Conservation (phyloP, 2,888 invertebrate species). For the Hyposoter dolosus region DNA sequence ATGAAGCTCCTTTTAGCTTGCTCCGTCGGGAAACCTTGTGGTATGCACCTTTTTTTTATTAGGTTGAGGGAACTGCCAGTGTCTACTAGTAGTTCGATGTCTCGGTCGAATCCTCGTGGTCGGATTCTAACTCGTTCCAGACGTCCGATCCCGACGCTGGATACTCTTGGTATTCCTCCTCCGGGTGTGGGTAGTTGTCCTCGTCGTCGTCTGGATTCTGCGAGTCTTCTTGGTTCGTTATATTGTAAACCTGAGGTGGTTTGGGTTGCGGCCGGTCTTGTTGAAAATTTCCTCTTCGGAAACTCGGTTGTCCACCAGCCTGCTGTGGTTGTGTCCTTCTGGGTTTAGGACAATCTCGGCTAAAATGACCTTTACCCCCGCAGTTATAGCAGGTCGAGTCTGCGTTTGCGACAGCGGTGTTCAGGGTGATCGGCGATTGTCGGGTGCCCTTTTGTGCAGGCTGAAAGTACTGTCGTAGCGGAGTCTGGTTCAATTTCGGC, state of each 20-base stretch:
- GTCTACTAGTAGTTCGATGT: no score
- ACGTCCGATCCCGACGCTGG: conserved; percentile 29
- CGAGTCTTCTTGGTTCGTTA: neutral
- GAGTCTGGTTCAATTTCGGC: neutral
- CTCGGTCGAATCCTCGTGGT: conserved; percentile 33
- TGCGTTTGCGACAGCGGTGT: conserved; percentile 13
- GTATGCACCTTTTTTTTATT: no score
- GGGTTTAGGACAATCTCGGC: conserved; percentile 8
- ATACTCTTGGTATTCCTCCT: conserved; percentile 27
- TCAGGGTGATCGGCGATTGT: conserved; percentile 15
- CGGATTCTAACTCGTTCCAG: conserved; percentile 27
- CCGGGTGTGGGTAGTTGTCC: neutral
- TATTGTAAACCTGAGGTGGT: conserved; percentile 25
- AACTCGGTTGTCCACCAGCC: neutral
- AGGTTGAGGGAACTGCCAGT: no score
- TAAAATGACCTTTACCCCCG: conserved; percentile 10
- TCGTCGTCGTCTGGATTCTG: neutral
- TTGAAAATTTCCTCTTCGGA: conserved; percentile 13
- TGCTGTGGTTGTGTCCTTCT: neutral
- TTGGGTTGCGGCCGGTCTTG: conserved; percentile 4
- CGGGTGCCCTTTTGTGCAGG: neutral
- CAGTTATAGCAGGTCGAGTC: conserved; percentile 18
- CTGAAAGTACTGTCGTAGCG: neutral
- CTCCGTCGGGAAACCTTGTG: no score
- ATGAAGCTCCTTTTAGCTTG: no score